Conservation (phyloP, 2,797 vertebrate species). For the Neosalanx taihuensis region DNA sequence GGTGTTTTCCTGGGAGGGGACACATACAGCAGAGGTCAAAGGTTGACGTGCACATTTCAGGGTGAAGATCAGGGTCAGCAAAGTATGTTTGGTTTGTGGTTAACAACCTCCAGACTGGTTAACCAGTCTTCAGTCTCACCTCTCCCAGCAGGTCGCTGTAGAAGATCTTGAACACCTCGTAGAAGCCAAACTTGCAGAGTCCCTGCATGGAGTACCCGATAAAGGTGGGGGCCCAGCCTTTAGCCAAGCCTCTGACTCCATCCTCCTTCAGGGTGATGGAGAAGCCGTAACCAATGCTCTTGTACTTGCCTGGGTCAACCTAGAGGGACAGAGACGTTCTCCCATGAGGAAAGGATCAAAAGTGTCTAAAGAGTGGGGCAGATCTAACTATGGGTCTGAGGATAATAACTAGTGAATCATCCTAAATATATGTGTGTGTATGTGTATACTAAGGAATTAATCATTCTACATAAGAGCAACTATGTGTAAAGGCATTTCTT, state of each 20-base stretch:
- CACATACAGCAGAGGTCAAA: neutral
- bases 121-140: constrained; percentile 66
- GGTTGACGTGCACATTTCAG: neutral
- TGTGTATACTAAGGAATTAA: neutral
- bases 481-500: neutral
- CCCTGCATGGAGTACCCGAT: constrained; percentile 97
- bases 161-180: constrained; percentile 93
- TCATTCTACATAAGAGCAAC: neutral
- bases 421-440: neutral
- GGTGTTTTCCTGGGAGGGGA: constrained; percentile 81
- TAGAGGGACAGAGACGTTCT: constrained; percentile 49
- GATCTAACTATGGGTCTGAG: neutral
- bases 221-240: constrained; percentile 97
- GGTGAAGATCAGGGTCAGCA: neutral
- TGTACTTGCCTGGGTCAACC: constrained; percentile 93
- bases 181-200: constrained; percentile 98
- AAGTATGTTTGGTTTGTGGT: neutral
- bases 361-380: neutral
- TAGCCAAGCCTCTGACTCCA: constrained; percentile 88
- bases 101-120: neutral
- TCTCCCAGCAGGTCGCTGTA: constrained; percentile 91
- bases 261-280: constrained; percentile 87
- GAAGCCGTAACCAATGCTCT: constrained; percentile 92
- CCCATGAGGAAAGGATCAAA: neutral
- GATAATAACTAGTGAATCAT: neutral